Conservation (phyloP, 2,888 invertebrate species). For the Sinotaia quadrata region DNA sequence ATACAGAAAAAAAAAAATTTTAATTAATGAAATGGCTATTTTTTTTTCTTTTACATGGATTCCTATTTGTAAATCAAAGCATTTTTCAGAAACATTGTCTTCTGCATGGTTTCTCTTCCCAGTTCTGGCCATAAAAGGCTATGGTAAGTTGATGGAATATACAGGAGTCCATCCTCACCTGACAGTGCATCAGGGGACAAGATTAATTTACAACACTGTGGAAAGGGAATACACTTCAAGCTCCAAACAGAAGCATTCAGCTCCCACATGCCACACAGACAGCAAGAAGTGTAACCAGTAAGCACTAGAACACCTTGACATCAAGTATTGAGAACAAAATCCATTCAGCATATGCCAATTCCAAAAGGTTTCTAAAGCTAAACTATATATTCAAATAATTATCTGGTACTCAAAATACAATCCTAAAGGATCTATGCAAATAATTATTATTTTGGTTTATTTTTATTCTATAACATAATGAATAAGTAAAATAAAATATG, state of each 20-base stretch:
- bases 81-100: neutral
- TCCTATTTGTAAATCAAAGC: too few species aligned
- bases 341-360: too few species aligned
- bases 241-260: neutral
- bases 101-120: conserved; percentile 24
- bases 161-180: conserved; percentile 23
- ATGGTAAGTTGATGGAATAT: conserved; percentile 28
- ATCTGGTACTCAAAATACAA: too few species aligned
- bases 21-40: too few species aligned
- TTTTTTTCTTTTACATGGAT: too few species aligned
- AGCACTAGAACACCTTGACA: neutral
- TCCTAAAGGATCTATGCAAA: too few species aligned
- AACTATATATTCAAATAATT: too few species aligned
- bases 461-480: too few species aligned
- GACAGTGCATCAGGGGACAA: conserved; percentile 18
- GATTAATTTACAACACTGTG: conserved; percentile 23
- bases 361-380: too few species aligned
- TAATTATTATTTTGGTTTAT: too few species aligned
- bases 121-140: conserved; percentile 10
- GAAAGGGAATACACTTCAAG: conserved; percentile 19
- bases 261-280: conserved; percentile 4
- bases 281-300: neutral
- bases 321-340: neutral
- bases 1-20: neutral
- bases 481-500: too few species aligned